Conservation (phyloP, 2,888 invertebrate genomes). For the Bombylius major region DNA sequence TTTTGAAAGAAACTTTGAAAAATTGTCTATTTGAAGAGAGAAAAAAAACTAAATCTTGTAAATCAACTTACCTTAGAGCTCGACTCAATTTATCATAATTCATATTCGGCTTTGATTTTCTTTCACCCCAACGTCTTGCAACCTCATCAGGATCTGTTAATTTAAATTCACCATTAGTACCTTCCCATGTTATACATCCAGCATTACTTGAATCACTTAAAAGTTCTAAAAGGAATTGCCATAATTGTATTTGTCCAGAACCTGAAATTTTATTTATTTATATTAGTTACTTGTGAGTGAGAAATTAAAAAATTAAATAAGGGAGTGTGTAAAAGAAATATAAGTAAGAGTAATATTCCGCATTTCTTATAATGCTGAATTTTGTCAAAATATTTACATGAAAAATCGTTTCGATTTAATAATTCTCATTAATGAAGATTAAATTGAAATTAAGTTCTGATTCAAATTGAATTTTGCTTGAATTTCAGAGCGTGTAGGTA, state of each 20-base stretch:
- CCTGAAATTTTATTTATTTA: constrained; percentile 41
- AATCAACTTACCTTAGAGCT: constrained; percentile 65
- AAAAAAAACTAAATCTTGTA: no score
- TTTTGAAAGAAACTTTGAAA: no score
- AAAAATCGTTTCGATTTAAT: no score
- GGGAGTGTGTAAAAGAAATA: background rate
- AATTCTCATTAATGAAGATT: no score
- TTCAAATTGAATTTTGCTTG: no score
- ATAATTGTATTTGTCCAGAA: constrained; percentile 95
- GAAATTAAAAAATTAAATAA: constrained; percentile 1
- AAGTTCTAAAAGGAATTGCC: constrained; percentile 96
- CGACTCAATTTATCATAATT: constrained; percentile 98
- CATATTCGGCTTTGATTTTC: constrained; percentile 99
- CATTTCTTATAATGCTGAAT: no score
- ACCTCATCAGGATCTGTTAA: constrained; percentile 97
- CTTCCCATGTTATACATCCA: constrained; percentile 97
- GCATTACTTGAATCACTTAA: constrained; percentile 92
- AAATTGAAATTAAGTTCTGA: no score
- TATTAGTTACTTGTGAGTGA: background rate
- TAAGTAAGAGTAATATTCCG: background rate
- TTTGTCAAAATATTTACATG: no score
- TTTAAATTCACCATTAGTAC: constrained; percentile 97
- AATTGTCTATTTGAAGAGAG: no score
- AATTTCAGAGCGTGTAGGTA: no score
- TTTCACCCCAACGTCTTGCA: constrained; percentile 95